Conservation (phyloP, 2,113 vertebrate species). For the Ammospiza nelsoni region DNA sequence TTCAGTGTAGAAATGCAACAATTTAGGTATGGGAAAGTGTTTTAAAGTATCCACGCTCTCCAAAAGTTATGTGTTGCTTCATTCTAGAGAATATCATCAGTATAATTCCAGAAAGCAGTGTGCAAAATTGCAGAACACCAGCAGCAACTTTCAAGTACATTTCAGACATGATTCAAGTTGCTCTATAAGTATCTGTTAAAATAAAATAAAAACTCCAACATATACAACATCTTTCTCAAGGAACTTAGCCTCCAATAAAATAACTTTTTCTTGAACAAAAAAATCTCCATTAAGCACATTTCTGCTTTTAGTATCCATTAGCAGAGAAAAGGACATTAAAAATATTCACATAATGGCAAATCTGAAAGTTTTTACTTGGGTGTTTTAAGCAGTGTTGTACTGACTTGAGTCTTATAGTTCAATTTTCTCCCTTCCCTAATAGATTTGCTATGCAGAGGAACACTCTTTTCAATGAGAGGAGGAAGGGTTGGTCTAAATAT, state of each 20-base stretch:
- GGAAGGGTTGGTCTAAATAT: neutral
- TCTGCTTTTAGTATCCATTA: neutral
- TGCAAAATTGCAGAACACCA: neutral
- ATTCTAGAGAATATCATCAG: neutral
- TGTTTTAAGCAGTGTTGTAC: neutral
- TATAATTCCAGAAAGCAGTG: neutral
- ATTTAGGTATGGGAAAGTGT: neutral
- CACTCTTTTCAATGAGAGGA: neutral
- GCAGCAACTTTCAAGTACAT: neutral
- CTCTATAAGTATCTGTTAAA: neutral
- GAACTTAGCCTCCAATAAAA: neutral
- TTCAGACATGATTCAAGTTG: neutral
- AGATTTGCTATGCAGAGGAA: neutral
- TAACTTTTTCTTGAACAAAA: neutral
- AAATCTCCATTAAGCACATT: neutral
- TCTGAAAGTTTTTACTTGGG: neutral
- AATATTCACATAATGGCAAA: neutral
- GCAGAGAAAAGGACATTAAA: neutral
- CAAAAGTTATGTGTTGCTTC: neutral
- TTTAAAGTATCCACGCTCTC: neutral
- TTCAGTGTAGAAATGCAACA: neutral
- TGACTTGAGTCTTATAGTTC: neutral
- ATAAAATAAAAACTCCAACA: neutral
- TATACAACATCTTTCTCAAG: neutral
- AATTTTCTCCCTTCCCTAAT: neutral